phyloP scores from a whole-genome alignment of 1,140 invertebrate species.

The Episyrphus balteatus region DNA sequence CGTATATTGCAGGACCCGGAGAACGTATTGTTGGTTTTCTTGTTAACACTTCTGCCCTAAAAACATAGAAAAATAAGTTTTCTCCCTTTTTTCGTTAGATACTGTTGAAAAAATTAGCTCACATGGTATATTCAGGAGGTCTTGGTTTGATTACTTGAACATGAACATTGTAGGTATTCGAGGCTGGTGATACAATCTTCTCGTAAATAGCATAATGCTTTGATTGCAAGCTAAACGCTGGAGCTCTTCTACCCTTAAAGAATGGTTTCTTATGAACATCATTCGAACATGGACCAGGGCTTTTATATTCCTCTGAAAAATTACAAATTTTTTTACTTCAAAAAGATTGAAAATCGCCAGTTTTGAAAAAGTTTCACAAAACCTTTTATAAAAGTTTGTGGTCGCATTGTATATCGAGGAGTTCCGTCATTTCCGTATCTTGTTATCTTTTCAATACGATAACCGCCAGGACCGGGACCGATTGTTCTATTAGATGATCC shows the following conservation, averaged over 20 bases:
- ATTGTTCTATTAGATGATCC: neutral
- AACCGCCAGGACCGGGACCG: conserved; percentile 2
- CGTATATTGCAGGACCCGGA: conserved; percentile 43
- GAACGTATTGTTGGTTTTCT: conserved; percentile 12
- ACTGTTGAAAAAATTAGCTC: neutral
- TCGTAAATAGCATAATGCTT: conserved; percentile 22
- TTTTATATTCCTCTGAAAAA: neutral
- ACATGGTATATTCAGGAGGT: conserved; percentile 31
- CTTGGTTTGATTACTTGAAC: conserved; percentile 26
- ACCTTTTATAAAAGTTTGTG: no score
- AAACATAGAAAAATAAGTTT: neutral
- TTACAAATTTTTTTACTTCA: neutral
- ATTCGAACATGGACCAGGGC: conserved; percentile 42
- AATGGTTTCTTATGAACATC: conserved; percentile 34
- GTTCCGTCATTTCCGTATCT: neutral
- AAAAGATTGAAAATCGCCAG: neutral
- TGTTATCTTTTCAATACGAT: neutral
- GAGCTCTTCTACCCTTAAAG: conserved; percentile 34
- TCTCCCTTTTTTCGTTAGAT: no score
- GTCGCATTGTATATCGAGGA: conserved; percentile 23
- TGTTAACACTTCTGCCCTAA: conserved; percentile 22
- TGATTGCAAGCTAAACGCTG: conserved; percentile 41
- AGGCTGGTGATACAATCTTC: conserved; percentile 38
- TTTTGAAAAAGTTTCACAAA: conserved; percentile 1
- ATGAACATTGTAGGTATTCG: conserved; percentile 41